Evolutionary conservation across 2,888 invertebrate species (phyloP).

Genomic region (Drosophila fungiperda): DNA sequence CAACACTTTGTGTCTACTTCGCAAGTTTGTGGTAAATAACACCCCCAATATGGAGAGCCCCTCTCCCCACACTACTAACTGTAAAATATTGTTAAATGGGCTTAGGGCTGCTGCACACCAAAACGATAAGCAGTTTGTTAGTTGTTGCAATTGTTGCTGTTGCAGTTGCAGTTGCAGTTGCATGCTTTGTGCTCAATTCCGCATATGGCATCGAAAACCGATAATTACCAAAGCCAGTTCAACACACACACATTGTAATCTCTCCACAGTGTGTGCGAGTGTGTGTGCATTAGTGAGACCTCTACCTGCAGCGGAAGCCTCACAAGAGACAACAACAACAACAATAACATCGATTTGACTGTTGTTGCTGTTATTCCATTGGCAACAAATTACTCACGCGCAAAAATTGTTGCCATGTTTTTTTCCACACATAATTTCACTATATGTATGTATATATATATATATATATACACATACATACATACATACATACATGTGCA

Average conservation of each 20-base stretch:
- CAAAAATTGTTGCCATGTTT: constrained; percentile 71
- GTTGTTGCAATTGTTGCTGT: constrained; percentile 15
- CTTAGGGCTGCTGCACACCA: constrained; percentile 62
- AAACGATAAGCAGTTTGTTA: constrained; percentile 33
- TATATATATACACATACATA: background rate
- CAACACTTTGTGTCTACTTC: constrained; percentile 70
- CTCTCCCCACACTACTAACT: background rate
- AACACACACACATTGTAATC: constrained; percentile 39
- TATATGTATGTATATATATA: constrained; percentile 15
- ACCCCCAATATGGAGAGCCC: constrained; percentile 21
- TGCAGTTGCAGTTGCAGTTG: constrained; percentile 37
- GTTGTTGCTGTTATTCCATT: constrained; percentile 39
- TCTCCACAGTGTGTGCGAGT: constrained; percentile 1
- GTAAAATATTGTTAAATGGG: constrained; percentile 37
- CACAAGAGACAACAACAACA: constrained; percentile 65
- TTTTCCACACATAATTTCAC: constrained; percentile 74
- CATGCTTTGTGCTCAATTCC: constrained; percentile 60
- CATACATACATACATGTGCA: background rate
- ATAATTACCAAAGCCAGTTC: constrained; percentile 74
- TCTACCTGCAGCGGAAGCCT: constrained; percentile 78
- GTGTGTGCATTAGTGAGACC: constrained; percentile 32
- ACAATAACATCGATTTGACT: constrained; percentile 29
- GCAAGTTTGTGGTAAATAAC: constrained; percentile 72
- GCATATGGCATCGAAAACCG: constrained; percentile 82
- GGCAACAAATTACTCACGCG: constrained; percentile 80